Percentiles rank a stretch among this genome's conserved stretches.
Conservation (phyloP, 2,113 vertebrate genomes). For the Tachysurus vachellii region DNA sequence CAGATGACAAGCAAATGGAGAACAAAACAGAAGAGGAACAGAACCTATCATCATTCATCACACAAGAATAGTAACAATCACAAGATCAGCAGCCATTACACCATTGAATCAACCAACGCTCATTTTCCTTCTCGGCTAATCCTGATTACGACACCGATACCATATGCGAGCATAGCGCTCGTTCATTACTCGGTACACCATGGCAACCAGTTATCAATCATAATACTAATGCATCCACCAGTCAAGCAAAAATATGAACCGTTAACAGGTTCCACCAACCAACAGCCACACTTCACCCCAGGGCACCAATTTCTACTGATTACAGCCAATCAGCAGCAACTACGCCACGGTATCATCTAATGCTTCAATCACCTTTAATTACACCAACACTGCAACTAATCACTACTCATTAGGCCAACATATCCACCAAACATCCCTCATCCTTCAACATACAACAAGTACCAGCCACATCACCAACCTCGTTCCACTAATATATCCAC, state of each 20-base stretch:
- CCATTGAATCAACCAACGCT: not conserved
- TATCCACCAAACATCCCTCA: not conserved
- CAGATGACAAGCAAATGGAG: not conserved
- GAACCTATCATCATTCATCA: not conserved
- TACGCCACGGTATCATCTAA: not conserved
- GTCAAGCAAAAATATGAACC: not conserved
- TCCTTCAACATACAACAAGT: not conserved
- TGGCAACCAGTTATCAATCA: not conserved
- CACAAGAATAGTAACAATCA: constrained; percentile 12
- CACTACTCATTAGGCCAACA: not conserved
- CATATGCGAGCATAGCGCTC: not conserved
- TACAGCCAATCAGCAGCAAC: constrained; percentile 2
- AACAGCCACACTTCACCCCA: not conserved
- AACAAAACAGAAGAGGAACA: not conserved
- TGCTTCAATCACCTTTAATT: not conserved
- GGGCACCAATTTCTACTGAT: not conserved
- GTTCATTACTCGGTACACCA: not conserved
- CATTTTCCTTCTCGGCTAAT: not conserved
- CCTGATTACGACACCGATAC: not conserved
- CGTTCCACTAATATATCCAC: not conserved
- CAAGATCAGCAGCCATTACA: not conserved
- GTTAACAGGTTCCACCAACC: not conserved
- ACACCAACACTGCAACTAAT: not conserved
- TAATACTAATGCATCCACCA: not conserved
- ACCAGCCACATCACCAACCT: not conserved